Conservation (phyloP, 2,888 invertebrate species). For the Rapana venosa region DNA sequence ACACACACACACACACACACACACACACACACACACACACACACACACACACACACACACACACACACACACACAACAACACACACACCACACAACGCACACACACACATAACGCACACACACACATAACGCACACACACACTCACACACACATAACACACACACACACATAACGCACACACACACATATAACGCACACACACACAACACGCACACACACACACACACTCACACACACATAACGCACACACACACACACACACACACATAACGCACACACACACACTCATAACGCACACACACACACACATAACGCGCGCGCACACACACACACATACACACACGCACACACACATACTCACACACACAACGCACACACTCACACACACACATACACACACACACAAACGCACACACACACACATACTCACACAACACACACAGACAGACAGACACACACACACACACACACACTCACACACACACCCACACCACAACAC, state of each 20-base stretch:
- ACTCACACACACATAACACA: not conserved
- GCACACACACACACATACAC: not conserved
- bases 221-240: not conserved
- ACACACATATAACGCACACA: not conserved
- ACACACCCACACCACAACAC: not conserved
- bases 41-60: slow-evolving; percentile 6
- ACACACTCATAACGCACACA: not conserved
- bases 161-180: not conserved
- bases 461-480: not conserved
- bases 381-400: not conserved
- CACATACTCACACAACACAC: not conserved
- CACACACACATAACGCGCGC: not conserved
- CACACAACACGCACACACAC: not conserved
- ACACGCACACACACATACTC: not conserved
- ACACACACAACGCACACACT: not conserved
- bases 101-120: not conserved
- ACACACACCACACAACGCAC: not conserved
- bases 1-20: not conserved
- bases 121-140: not conserved
- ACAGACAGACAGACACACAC: not conserved
- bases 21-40: slow-evolving; percentile 1
- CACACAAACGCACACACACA: not conserved
- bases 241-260: not conserved
- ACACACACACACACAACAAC: not conserved
- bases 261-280: not conserved